These are phyloP conservation scores for Clamator glandarius DNA, from an alignment of 2,797 vertebrate genomes.

Conservation along the genomic window DNA sequence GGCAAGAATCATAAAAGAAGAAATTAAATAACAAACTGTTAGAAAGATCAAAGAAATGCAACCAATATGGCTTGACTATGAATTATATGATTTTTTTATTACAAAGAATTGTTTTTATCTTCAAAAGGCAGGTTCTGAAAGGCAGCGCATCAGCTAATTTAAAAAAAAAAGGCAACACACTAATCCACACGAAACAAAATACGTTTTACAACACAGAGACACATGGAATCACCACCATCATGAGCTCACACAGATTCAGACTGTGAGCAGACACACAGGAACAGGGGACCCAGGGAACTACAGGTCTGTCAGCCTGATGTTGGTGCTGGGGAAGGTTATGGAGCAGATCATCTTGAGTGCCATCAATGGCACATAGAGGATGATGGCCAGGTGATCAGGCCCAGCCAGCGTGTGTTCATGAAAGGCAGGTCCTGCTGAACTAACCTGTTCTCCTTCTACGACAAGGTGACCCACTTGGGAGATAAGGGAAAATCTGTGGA, in stretches of 20 bases:
- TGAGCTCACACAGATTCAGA: not conserved
- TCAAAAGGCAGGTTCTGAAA: not conserved
- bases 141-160: not conserved
- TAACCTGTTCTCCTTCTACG: too few species aligned
- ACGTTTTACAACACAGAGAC: not conserved
- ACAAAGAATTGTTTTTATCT: not conserved
- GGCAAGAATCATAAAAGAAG: not conserved
- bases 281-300: not conserved
- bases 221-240: not conserved
- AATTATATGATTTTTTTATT: not conserved
- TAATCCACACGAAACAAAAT: not conserved
- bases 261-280: not conserved
- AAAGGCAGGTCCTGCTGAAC: too few species aligned
- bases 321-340: not conserved
- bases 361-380: not conserved
- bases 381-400: too few species aligned
- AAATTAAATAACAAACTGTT: not conserved
- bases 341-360: not conserved
- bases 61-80: not conserved
- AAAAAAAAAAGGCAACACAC: not conserved
- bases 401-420: too few species aligned
- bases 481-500: too few species aligned
- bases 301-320: not conserved
- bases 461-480: too few species aligned
- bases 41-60: not conserved